phyloP scores from a whole-genome alignment of 2,797 vertebrate species.

The Falco biarmicus region DNA sequence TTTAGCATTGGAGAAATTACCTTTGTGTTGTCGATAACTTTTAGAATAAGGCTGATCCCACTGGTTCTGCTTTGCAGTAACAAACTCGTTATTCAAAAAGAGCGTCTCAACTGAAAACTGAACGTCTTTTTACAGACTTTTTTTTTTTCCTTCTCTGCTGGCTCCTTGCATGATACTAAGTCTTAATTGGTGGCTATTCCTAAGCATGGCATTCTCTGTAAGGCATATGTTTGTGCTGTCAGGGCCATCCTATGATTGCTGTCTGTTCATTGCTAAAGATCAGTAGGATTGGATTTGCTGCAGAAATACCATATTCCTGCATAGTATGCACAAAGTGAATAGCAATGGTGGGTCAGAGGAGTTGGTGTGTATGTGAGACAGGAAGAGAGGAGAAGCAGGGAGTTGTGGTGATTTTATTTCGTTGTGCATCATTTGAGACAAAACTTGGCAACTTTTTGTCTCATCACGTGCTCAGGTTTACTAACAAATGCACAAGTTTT shows the following conservation, averaged over 20 bases:
- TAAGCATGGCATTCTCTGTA: neutral
- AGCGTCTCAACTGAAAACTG: neutral
- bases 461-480: neutral
- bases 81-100: neutral
- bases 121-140: neutral
- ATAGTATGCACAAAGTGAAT: neutral
- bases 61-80: neutral
- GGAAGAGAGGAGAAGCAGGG: neutral
- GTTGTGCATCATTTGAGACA: neutral
- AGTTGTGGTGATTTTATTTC: neutral
- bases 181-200: neutral
- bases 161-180: neutral
- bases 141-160: neutral
- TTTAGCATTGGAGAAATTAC: neutral
- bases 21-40: neutral
- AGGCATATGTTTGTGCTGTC: neutral
- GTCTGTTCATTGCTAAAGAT: neutral
- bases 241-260: neutral
- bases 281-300: neutral
- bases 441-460: neutral
- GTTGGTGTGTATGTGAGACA: neutral
- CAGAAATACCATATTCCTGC: neutral
- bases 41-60: neutral
- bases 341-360: neutral
- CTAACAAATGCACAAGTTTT: rapidly evolving